Evolutionary conservation across 30 jellyfish, hydroid and myxozoan species (phyloP), one percentile per base, ranked within the genome.

Genomic region (Aurelia coerulea): DNA sequence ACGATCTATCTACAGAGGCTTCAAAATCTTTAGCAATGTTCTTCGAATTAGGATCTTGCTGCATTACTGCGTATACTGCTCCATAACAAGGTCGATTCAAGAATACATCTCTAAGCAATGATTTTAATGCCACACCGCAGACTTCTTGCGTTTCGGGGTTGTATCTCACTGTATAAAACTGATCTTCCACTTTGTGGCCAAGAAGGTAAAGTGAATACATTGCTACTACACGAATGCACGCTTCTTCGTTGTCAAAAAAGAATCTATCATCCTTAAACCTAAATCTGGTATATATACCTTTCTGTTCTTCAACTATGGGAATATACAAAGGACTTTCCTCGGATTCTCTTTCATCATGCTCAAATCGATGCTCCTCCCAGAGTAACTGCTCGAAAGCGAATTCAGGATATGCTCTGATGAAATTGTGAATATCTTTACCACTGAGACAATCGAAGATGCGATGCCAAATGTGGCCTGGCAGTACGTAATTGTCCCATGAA

Each of bases 171-270:
- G 49, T 18, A 18, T 18, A 42, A 35, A 34, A 39, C 16, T 39
- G 51, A 39, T 39, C 91, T 19, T 88, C 80, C 1, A 39, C 88
- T 13, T 49, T 29, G 51, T 88, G 85, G 49, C 96, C 92, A 18
- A 88, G 64, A 9, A 88, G 50, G 54, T 35, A 88, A 10, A 88
- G 52, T 15, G 96, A 70, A 88, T 88, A 79, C 91, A 88, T 77
- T 59, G 96, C 96, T 58, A 82, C 87, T 8, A 86, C 96, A 7
- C 85, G 56, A 35, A 74, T 15, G n/a, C 96, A 86, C 9, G 71
- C 77, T 76, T 86, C 96, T 56, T 73, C 77, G 53, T 86, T 76
- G 7, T 67, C 85, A 12, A 34, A 54, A 31, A 86, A 85, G 85
- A 86, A 86, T 9, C 12, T 23, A 33, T 73, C 63, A 66, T 67